Conservation (phyloP, 2,113 vertebrate species). For the Mormyrus iriodes region DNA sequence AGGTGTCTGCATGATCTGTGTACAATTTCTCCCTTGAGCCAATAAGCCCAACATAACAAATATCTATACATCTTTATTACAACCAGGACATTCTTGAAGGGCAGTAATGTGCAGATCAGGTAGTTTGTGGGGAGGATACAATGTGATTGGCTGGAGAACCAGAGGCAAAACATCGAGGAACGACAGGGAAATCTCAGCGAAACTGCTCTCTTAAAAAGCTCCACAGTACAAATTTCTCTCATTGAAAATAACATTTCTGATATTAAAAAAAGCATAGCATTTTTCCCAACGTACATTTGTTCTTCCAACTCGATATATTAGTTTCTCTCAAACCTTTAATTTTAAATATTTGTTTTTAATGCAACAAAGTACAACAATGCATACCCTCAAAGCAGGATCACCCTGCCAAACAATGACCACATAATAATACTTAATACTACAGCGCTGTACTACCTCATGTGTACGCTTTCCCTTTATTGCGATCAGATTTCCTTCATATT, state of each 20-base stretch:
- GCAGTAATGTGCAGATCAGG: not conserved
- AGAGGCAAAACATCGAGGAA: slow-evolving; percentile 19
- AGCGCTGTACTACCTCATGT: not conserved
- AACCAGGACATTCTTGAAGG: slow-evolving; percentile 30
- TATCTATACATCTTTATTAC: slow-evolving; percentile 43
- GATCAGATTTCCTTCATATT: slow-evolving; percentile 9
- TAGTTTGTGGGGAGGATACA: not conserved
- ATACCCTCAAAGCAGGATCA: not conserved
- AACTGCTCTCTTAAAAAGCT: slow-evolving; percentile 35
- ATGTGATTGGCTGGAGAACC: slow-evolving; percentile 17
- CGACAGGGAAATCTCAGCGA: slow-evolving; percentile 11
- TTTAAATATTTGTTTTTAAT: not conserved
- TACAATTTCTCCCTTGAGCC: slow-evolving; percentile 22
- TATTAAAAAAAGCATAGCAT: slow-evolving; percentile 34
- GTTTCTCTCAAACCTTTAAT: not conserved
- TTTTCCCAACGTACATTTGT: not conserved
- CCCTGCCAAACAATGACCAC: not conserved
- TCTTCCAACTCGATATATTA: slow-evolving; percentile 4
- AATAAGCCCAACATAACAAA: slow-evolving; percentile 33
- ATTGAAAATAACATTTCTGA: slow-evolving; percentile 25
- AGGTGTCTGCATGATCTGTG: slow-evolving; percentile 22
- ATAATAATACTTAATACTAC: not conserved
- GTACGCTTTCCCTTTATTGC: not conserved
- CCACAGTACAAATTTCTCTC: slow-evolving; percentile 31
- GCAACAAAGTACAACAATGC: not conserved